Evolutionary conservation across 2,113 vertebrate genomes (phyloP), one percentile per base, ranked within the genome.

Genomic region (Nicator chloris): DNA sequence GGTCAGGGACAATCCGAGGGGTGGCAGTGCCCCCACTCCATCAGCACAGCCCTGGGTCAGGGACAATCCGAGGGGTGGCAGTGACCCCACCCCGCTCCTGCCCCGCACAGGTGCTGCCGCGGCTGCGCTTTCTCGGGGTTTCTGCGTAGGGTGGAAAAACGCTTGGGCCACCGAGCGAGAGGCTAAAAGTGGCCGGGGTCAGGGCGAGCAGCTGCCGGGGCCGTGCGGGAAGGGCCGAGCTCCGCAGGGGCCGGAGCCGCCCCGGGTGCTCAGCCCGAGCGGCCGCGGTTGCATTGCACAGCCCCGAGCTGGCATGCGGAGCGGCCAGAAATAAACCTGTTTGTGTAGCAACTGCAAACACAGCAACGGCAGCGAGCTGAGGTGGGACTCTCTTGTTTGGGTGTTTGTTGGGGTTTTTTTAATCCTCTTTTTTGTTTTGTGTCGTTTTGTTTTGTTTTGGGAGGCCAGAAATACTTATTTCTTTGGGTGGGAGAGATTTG

Each of bases 311-410:
- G 97, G 97, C 97, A 97, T 3, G 90, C 10, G 5, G 85, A 1
- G 26, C 4, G 6, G 93, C 96, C 97, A 96, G 96, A 97, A 98
- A 98, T 98, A 98, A 98, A 91, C 31, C 83, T 97, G 96, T 97
- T 97, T 98, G 96, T 91, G 94, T 98, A 97, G 98, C 96, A 98
- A 98, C 98, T 87, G 87, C 11, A 6, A 68, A 90, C 97, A 95
- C 56, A 96, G 97, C 96, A 98, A 98, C 97, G 23, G 86, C 75
- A 22, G 44, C 24, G 24, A 60, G 75, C 37, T 47, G 89, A 69
- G 90, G 3, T 26, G 79, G 28, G 47, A 5, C 30, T 7, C 44
- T 8, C 11, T 15, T 5, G 2, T 49, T 8, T 1, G 16, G 69
- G 23, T 11, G 24, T 6, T 45, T 26, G 47, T 9, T 50, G 0